A percentile compares a stretch with the other conserved stretches of the same genome.
Conservation (phyloP, 2,797 vertebrate genomes). For the Tadarida brasiliensis region DNA sequence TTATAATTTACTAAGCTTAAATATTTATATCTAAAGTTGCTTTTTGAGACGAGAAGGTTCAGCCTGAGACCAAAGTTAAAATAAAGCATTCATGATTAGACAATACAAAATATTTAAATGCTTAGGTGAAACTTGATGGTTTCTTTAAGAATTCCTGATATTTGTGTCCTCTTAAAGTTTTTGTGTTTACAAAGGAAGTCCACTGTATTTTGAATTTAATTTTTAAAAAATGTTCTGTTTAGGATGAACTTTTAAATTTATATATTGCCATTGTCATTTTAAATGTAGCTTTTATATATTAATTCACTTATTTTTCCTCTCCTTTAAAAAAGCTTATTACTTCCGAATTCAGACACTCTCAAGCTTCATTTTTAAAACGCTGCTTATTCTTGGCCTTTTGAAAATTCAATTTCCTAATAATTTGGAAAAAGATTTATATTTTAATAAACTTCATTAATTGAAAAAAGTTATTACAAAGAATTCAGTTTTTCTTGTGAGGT, state of each 20-base stretch:
- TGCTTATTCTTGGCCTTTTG: not conserved
- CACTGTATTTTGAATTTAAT: not conserved
- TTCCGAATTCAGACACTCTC: not conserved
- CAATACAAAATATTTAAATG: not conserved
- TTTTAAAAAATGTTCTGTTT: not conserved
- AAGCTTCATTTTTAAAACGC: constrained; percentile 28
- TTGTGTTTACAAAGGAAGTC: not conserved
- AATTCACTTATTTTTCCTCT: not conserved
- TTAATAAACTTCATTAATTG: not conserved
- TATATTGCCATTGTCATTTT: not conserved
- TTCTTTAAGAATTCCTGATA: not conserved
- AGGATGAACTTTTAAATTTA: not conserved
- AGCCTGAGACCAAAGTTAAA: not conserved
- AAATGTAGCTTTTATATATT: not conserved
- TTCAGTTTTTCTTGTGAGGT: constrained; percentile 4
- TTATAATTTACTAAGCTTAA: not conserved
- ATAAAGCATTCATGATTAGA: not conserved
- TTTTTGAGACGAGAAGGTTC: not conserved
- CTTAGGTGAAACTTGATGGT: not conserved
- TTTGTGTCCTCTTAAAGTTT: not conserved
- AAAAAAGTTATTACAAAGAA: not conserved
- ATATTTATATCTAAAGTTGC: not conserved
- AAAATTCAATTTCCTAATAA: not conserved
- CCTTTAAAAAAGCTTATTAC: not conserved
- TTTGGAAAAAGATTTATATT: not conserved